A percentile compares a stretch with the other conserved stretches of the same genome.
These are phyloP conservation scores for Conger conger DNA, from an alignment of 2,113 vertebrate genomes.

Conservation along the genomic window DNA sequence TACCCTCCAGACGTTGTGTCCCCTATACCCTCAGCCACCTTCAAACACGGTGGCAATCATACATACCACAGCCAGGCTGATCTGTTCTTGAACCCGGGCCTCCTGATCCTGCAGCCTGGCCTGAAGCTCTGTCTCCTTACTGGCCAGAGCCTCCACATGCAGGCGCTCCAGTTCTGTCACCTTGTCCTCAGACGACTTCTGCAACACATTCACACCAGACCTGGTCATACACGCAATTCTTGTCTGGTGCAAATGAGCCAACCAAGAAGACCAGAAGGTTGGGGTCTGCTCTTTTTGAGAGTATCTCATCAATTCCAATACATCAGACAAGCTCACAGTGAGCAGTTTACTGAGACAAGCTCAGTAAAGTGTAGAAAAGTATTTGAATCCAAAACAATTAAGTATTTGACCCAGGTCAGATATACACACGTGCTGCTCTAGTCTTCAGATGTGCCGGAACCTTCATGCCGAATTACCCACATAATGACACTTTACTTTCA, in stretches of 20 bases:
- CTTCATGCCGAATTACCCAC: background rate
- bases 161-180: constrained; percentile 75
- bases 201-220: constrained; percentile 33
- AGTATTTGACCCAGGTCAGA: too few species aligned
- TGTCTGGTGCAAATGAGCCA: too few species aligned
- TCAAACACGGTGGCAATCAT: background rate
- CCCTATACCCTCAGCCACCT: background rate
- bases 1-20: background rate
- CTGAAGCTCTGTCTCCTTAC: constrained; percentile 78
- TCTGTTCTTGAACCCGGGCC: constrained; percentile 62
- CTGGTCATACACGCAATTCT: too few species aligned
- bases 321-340: too few species aligned
- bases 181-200: constrained; percentile 86
- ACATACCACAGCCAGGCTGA: constrained; percentile 77
- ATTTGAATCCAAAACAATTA: too few species aligned
- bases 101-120: constrained; percentile 62
- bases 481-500: background rate
- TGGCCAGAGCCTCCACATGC: constrained; percentile 76
- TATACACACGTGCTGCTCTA: background rate
- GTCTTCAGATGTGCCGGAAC: too few species aligned
- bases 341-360: too few species aligned
- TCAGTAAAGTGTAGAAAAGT: too few species aligned
- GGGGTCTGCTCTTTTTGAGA: too few species aligned
- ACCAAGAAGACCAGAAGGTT: too few species aligned
- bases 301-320: too few species aligned